phyloP scores from a whole-genome alignment of 2,113 vertebrate species.

The Serinus canaria region DNA sequence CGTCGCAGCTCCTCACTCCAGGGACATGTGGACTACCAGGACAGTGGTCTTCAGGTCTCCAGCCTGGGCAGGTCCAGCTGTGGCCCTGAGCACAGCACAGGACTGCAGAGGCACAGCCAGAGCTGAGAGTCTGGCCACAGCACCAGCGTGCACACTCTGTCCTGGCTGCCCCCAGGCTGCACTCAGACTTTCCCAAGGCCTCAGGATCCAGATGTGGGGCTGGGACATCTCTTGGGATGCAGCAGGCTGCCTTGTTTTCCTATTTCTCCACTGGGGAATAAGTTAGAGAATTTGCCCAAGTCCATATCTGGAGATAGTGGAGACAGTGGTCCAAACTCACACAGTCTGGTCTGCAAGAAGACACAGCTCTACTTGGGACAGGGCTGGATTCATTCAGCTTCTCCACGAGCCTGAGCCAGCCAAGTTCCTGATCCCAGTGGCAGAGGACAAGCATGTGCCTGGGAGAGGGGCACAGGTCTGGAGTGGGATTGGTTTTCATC shows the following conservation, averaged over 20 bases:
- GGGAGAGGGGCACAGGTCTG: neutral
- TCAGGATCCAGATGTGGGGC: neutral
- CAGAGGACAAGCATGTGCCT: neutral
- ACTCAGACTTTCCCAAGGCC: neutral
- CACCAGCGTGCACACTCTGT: rapidly evolving
- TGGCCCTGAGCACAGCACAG: rapidly evolving
- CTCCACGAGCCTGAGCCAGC: neutral
- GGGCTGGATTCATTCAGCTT: slow-evolving; percentile 47
- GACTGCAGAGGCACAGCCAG: neutral
- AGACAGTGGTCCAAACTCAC: rapidly evolving
- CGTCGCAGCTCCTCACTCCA: rapidly evolving
- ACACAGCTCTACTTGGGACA: neutral
- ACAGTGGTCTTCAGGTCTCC: neutral
- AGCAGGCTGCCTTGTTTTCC: neutral
- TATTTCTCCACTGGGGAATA: neutral
- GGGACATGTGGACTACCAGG: neutral
- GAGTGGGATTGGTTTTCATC: slow-evolving; percentile 61
- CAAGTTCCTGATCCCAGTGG: neutral
- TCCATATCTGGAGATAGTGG: neutral
- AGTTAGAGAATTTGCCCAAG: neutral
- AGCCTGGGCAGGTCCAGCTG: neutral
- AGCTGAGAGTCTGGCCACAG: neutral
- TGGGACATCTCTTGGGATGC: neutral
- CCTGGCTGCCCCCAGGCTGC: rapidly evolving
- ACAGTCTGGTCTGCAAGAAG: neutral